These are phyloP conservation scores for Pocillopora meandrina DNA, from an alignment of 92 coral and sea anemone genomes.

Conservation along the genomic window DNA sequence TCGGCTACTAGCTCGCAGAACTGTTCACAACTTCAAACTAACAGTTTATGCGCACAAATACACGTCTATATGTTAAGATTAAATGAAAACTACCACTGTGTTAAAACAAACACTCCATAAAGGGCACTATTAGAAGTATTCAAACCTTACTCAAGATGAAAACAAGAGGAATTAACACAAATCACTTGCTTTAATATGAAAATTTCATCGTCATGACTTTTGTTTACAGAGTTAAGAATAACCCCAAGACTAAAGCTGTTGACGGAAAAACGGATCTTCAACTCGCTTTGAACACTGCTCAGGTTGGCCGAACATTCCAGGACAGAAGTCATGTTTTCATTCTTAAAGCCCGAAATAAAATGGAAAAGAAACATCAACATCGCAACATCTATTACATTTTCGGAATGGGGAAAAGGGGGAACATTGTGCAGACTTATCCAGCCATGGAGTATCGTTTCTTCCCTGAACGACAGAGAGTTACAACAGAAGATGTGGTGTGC, in stretches of 20 bases:
- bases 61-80: too few relatives aligned
- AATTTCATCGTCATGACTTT: neutral
- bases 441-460: too few relatives aligned
- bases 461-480: too few relatives aligned
- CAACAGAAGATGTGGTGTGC: too few relatives aligned
- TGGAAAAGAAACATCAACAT: neutral
- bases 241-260: slow-evolving; percentile 7
- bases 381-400: slow-evolving; percentile 4
- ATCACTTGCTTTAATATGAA: neutral
- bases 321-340: slow-evolving; percentile 38
- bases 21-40: too few relatives aligned
- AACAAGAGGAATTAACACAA: neutral
- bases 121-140: too few relatives aligned
- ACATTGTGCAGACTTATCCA: too few relatives aligned
- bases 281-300: slow-evolving; percentile 47
- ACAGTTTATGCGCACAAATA: too few relatives aligned
- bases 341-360: slow-evolving; percentile 1
- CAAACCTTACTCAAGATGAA: neutral
- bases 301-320: slow-evolving; percentile 47
- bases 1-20: too few relatives aligned
- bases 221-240: neutral
- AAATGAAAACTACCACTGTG: too few relatives aligned
- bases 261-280: slow-evolving; percentile 25
- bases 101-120: too few relatives aligned
- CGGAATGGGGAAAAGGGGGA: too few relatives aligned